phyloP scores from a whole-genome alignment of 2,888 invertebrate species.

The Melinaea marsaeus region DNA sequence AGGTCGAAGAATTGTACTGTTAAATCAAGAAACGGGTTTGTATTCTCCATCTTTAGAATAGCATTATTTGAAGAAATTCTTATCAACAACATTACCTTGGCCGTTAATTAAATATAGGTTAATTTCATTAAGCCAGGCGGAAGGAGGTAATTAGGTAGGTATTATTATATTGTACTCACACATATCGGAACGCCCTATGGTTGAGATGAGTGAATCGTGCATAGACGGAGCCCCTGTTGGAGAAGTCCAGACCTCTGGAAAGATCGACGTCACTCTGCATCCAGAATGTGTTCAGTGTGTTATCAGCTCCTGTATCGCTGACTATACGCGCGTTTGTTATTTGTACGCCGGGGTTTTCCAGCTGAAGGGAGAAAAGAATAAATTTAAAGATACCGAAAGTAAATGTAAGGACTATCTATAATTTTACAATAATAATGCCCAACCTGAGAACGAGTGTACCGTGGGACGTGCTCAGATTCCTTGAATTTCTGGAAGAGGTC shows the following conservation, averaged over 20 bases:
- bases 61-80: no score
- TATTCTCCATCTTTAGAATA: no score
- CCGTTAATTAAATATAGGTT: no score
- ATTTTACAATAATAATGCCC: not conserved
- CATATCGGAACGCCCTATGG: constrained; percentile 83
- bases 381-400: not conserved
- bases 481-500: constrained; percentile 86
- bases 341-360: constrained; percentile 79
- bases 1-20: no score
- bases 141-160: no score
- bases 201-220: constrained; percentile 88
- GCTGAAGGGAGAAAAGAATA: constrained; percentile 50
- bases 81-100: no score
- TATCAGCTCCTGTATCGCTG: constrained; percentile 66
- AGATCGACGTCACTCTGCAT: constrained; percentile 88
- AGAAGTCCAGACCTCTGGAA: constrained; percentile 89
- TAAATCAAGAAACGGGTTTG: no score
- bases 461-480: constrained; percentile 57
- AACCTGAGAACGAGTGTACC: constrained; percentile 66
- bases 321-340: constrained; percentile 71
- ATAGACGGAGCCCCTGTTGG: constrained; percentile 81
- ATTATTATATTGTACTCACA: constrained; percentile 46
- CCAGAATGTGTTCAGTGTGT: constrained; percentile 85
- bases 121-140: no score
- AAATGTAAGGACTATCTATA: not conserved